phyloP scores from a whole-genome alignment of 2,888 invertebrate genomes.

The Caenorhabditis drosophilae region DNA sequence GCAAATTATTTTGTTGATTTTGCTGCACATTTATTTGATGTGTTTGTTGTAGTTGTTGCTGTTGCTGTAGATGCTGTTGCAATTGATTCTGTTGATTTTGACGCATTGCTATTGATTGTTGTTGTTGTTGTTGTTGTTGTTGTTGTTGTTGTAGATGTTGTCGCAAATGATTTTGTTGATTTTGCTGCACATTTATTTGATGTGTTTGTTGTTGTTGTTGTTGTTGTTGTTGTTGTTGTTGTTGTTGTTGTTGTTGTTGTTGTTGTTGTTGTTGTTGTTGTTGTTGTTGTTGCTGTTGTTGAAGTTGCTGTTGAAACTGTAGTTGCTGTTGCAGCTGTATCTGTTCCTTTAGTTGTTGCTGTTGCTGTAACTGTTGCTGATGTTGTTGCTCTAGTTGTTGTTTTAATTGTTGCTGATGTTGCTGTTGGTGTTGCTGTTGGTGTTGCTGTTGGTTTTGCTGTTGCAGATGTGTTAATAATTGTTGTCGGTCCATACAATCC shows the following conservation, averaged over 20 bases:
- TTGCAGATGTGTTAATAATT: no score
- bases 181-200: neutral
- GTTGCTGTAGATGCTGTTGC: neutral
- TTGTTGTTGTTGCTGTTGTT: slow-evolving; percentile 7
- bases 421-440: no score
- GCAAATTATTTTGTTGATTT: no score
- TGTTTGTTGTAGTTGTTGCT: slow-evolving; percentile 4
- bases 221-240: neutral
- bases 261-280: neutral
- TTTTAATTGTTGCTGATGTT: no score
- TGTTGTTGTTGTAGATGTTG: slow-evolving; percentile 5
- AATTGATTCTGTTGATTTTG: neutral
- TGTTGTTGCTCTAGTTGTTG: neutral
- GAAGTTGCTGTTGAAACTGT: slow-evolving; percentile 16
- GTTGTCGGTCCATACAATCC: no score
- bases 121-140: slow-evolving; percentile 6
- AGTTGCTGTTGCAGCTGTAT: slow-evolving; percentile 14
- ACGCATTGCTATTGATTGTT: neutral
- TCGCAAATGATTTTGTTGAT: neutral
- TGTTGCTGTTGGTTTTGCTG: no score
- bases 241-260: neutral
- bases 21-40: no score
- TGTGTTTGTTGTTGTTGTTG: slow-evolving; percentile 2
- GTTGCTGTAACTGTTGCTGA: slow-evolving; percentile 5
- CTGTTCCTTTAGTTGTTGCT: no score